These are phyloP conservation scores for Buphagus erythrorhynchus DNA, from an alignment of 2,797 vertebrate genomes.

Conservation along the genomic window DNA sequence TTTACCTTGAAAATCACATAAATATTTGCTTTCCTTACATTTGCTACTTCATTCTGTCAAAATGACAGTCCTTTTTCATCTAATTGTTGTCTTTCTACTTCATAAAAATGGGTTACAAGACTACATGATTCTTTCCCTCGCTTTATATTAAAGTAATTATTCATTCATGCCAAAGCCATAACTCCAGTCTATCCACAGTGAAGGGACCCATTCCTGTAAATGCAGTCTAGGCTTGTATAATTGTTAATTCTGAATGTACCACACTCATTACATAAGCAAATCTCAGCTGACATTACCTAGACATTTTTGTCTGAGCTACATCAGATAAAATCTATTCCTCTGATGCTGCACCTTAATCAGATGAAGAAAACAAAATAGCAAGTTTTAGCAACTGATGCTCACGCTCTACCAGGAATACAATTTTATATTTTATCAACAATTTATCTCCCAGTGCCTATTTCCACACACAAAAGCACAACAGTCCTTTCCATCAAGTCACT, in stretches of 20 bases:
- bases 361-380: neutral
- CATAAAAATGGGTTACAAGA: neutral
- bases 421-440: neutral
- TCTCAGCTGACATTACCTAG: neutral
- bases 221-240: neutral
- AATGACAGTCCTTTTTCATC: neutral
- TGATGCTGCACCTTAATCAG: neutral
- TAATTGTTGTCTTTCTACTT: neutral
- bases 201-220: neutral
- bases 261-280: neutral
- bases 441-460: neutral
- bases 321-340: neutral
- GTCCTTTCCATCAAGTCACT: neutral
- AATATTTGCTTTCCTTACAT: neutral
- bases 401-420: accelerated
- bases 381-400: neutral
- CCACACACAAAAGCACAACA: neutral
- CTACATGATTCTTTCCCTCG: neutral
- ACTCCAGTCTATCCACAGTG: neutral
- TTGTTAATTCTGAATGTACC: neutral
- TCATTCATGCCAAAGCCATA: neutral
- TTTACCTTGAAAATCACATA: neutral
- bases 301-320: neutral
- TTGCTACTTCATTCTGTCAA: neutral
- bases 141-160: neutral